phyloP scores from a whole-genome alignment of 2,888 invertebrate genomes.

The Lithophane ornitopus region DNA sequence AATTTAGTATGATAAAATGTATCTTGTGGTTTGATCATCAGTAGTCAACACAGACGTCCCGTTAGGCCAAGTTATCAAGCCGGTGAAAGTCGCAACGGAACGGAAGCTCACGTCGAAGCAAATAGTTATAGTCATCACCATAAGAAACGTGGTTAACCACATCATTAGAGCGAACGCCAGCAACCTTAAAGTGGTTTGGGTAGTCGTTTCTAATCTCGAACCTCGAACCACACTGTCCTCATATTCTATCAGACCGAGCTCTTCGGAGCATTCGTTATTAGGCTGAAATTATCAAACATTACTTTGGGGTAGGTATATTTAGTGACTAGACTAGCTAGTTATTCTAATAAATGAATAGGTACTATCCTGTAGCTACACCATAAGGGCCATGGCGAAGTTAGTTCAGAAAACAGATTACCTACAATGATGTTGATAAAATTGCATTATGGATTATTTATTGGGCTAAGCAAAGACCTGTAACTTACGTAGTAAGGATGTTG shows the following conservation, averaged over 20 bases:
- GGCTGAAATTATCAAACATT: constrained; percentile 56
- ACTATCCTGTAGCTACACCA: too few species aligned
- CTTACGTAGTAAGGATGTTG: constrained; percentile 57
- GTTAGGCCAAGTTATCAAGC: constrained; percentile 54
- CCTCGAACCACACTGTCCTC: constrained; percentile 37
- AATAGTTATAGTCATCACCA: constrained; percentile 68
- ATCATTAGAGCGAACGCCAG: constrained; percentile 72
- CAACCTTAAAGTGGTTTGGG: constrained; percentile 72
- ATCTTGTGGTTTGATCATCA: constrained; percentile 46
- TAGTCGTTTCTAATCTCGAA: constrained; percentile 59
- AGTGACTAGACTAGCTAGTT: not conserved
- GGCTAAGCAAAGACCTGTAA: not conserved
- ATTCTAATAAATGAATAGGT: not conserved
- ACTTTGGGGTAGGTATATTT: not conserved
- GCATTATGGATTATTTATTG: not conserved
- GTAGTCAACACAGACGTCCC: constrained; percentile 55
- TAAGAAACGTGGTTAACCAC: constrained; percentile 74
- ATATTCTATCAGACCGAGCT: constrained; percentile 53
- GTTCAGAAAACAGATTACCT: not conserved
- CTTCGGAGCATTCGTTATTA: constrained; percentile 51
- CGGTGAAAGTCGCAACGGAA: constrained; percentile 50
- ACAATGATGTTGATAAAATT: not conserved
- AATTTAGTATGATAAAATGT: constrained; percentile 38
- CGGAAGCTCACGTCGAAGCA: constrained; percentile 68
- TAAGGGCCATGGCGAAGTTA: not conserved